Base-by-base conservation (phyloP, 2,113 vertebrate species). In the Ctenomys sociabilis region DNA sequence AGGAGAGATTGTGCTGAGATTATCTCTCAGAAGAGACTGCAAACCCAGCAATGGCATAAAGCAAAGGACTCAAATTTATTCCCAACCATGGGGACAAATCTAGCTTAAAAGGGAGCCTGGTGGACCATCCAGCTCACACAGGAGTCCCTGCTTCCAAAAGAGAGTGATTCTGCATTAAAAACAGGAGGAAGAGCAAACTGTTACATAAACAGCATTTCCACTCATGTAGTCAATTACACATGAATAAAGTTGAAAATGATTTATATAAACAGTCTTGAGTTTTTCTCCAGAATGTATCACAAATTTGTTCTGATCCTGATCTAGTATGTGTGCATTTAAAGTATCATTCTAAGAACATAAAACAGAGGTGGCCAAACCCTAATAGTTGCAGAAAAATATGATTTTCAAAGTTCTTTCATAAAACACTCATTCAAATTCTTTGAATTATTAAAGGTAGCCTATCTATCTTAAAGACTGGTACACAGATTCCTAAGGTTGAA, bases 391-490 rank as follows among this genome's bases (percentile, higher is more conserved):
- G 63, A 83, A 72, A 86, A 90, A 92, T 30, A 45, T 37, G 43
- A 24, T 54, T 90, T 90, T 93, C 49, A 75, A 66, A 82, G 43
- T 85, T 91, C 57, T 85, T 93, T 72, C 64, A 43, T 35, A 80
- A 93, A 92, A 40, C 22, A 54, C 17, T 86, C 91, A 84, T 26
- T 26, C 32, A 96, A 87, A 92, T 12, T 35, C 35, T 73, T 3
- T 26, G 1, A 8, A 84, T 66, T 82, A 82, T 26, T 13, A 91
- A 85, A 70, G 54, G 49, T 73, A 43, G 37, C n/a, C 22, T 68
- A 28, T 28, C 66, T 40, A 35, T 40, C 85, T 90, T 80, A 82
- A 91, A 94, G 85, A 91, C 9, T 24, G 17, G 26, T 28, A 78
- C 49, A 85, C 28, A 77, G 84, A 96, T 13, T 45, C 49, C 57